Conservation (phyloP, 2,797 vertebrate genomes). For the Lepilemur ruficaudatus region DNA sequence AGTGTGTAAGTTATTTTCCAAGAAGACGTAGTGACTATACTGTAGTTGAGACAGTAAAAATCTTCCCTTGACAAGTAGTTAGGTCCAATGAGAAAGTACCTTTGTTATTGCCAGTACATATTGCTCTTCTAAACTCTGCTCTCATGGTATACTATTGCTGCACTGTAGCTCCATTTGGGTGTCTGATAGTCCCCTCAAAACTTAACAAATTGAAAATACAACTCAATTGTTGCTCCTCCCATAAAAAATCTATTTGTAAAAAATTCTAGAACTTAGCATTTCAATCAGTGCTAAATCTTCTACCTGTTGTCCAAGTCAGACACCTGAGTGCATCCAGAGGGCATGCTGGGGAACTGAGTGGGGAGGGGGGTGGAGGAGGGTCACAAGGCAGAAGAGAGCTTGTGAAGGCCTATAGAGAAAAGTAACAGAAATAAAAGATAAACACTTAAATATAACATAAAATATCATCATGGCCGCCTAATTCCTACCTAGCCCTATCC, state of each 20-base stretch:
- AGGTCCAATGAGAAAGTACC: background rate
- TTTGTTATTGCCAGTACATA: background rate
- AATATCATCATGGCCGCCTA: background rate
- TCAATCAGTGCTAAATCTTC: background rate
- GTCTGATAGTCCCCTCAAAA: background rate
- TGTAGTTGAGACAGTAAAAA: background rate
- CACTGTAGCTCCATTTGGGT: background rate
- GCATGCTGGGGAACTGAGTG: background rate
- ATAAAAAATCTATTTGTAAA: background rate
- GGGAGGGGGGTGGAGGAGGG: fast-evolving
- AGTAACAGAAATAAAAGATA: background rate
- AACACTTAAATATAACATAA: background rate
- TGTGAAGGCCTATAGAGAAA: background rate
- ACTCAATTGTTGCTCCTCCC: background rate
- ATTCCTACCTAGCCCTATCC: background rate
- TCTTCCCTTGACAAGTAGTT: background rate
- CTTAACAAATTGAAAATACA: background rate
- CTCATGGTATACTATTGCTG: background rate
- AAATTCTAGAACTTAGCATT: background rate
- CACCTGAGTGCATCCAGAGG: background rate
- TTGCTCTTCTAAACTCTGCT: background rate
- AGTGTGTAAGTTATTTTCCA: background rate
- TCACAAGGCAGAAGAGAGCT: background rate
- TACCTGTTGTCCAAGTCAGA: background rate
- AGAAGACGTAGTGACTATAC: background rate